Evolutionary conservation across 2,888 invertebrate genomes (phyloP).

Genomic region (Cerastis rubricosa): DNA sequence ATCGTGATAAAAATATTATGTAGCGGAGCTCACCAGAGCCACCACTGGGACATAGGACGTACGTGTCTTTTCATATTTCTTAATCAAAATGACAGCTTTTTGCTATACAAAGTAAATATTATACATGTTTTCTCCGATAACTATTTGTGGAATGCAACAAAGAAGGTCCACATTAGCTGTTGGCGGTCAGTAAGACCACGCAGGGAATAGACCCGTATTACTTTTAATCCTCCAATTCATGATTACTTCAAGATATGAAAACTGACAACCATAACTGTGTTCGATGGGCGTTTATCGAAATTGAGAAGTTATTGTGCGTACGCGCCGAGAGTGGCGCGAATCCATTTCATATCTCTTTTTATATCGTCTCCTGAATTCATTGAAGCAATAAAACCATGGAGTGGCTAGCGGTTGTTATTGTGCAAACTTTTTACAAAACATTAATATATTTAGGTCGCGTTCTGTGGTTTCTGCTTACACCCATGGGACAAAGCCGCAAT

Average conservation of each 20-base stretch:
- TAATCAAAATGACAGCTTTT: not conserved
- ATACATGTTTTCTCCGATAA: not conserved
- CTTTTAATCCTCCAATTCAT: not conserved
- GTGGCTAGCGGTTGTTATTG: conserved; percentile 3
- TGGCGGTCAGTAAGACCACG: not conserved
- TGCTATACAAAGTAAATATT: not conserved
- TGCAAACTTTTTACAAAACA: not conserved
- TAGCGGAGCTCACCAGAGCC: not conserved
- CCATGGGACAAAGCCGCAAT: not conserved
- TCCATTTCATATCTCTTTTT: conserved; percentile 45
- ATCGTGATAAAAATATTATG: not conserved
- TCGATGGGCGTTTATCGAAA: conserved; percentile 37
- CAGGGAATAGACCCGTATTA: not conserved
- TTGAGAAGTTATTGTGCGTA: conserved; percentile 54
- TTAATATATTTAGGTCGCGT: not conserved
- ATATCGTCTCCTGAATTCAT: conserved; percentile 3
- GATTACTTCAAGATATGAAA: not conserved
- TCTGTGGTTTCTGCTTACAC: not conserved
- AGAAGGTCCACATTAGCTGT: too few species aligned
- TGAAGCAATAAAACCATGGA: not conserved
- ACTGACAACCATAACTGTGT: conserved; percentile 28
- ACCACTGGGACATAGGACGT: not conserved
- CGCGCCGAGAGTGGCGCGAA: conserved; percentile 23
- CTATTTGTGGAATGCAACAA: not conserved
- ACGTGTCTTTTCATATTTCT: not conserved